These are phyloP conservation scores for Chiridota heheva DNA, from an alignment of 35 echinoderm and acorn worm species.

Conservation along the genomic window DNA sequence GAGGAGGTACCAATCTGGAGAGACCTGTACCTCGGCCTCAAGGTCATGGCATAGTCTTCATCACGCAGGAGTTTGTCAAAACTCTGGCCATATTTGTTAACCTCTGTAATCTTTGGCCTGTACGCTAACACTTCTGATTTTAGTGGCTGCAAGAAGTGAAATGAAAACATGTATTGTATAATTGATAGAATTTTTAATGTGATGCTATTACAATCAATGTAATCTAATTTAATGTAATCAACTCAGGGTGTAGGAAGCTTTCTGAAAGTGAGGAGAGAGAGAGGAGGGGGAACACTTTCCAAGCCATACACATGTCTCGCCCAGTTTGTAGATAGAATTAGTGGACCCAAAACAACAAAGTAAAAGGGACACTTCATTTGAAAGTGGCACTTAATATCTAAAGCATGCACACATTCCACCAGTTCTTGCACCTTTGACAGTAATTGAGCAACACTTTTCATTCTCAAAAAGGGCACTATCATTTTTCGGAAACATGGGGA, in stretches of 20 bases:
- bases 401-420: too few relatives aligned
- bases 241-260: too few relatives aligned
- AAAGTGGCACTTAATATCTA: too few relatives aligned
- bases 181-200: neutral
- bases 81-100: constrained; percentile 78
- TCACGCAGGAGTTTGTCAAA: constrained; percentile 82
- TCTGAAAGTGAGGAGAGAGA: neutral
- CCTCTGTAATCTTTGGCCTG: constrained; percentile 86
- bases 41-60: constrained; percentile 66
- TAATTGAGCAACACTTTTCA: too few relatives aligned
- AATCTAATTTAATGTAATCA: neutral
- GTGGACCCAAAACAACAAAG: too few relatives aligned
- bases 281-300: too few relatives aligned
- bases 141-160: constrained; percentile 61
- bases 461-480: too few relatives aligned
- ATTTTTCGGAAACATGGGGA: too few relatives aligned
- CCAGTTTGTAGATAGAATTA: too few relatives aligned
- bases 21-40: constrained; percentile 83
- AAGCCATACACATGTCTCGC: neutral
- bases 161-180: neutral
- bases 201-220: neutral
- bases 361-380: too few relatives aligned
- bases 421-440: too few relatives aligned
- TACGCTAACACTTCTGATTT: constrained; percentile 86
- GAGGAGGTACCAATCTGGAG: constrained; percentile 76